phyloP scores from a whole-genome alignment of 2,888 invertebrate genomes.

The Scaptomyza polygonia region DNA sequence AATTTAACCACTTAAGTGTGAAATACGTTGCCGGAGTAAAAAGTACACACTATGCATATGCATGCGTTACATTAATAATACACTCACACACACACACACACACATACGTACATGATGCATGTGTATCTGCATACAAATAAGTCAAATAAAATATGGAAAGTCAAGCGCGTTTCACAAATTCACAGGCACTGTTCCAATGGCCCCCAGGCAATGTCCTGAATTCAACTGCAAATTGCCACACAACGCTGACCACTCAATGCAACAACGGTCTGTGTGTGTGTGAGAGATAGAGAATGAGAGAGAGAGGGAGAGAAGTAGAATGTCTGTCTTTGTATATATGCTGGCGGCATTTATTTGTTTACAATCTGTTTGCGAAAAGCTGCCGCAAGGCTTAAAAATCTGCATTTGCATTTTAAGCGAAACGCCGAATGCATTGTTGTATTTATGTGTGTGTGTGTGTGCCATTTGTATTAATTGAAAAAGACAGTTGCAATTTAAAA shows the following conservation, averaged over 20 bases:
- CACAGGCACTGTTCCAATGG: conserved; percentile 37
- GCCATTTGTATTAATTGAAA: conserved; percentile 66
- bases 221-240: conserved; percentile 49
- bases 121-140: conserved; percentile 7
- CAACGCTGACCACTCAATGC: conserved; percentile 58
- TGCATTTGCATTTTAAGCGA: conserved; percentile 61
- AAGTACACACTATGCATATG: conserved; percentile 43
- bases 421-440: conserved; percentile 24
- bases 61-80: conserved; percentile 27
- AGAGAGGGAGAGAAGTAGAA: neutral
- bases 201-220: conserved; percentile 26
- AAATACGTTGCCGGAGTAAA: conserved; percentile 63
- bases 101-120: conserved; percentile 4
- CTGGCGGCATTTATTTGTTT: conserved; percentile 79
- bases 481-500: conserved; percentile 50
- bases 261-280: conserved; percentile 18
- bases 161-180: conserved; percentile 42
- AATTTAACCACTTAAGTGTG: conserved; percentile 80
- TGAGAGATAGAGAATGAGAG: neutral
- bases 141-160: conserved; percentile 54
- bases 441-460: conserved; percentile 13
- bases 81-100: neutral
- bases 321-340: conserved; percentile 47
- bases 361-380: conserved; percentile 73
- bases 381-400: conserved; percentile 71